A percentile compares a stretch with the other conserved stretches of the same genome.
Conservation (phyloP, 2,797 vertebrate species). For the Spondyliosoma cantharus region DNA sequence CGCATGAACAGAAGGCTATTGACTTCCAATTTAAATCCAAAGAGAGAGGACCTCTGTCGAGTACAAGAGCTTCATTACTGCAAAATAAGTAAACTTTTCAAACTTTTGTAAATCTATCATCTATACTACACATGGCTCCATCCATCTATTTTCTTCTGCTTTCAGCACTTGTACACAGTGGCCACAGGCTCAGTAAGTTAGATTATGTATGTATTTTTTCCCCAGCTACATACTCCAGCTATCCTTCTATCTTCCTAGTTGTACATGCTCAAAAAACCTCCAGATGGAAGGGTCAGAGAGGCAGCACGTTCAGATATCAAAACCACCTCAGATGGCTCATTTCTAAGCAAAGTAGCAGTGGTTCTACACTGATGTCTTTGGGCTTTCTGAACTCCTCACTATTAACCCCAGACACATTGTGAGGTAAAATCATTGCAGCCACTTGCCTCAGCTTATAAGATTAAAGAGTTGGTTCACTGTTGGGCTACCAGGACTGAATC, state of each 20-base stretch:
- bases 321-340: neutral
- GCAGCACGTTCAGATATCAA: neutral
- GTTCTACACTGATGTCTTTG: neutral
- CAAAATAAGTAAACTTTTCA: neutral
- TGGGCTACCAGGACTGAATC: neutral
- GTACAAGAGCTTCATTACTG: neutral
- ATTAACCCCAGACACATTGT: neutral
- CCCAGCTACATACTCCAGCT: neutral
- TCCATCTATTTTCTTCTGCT: neutral
- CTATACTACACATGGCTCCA: no score
- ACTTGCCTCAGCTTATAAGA: neutral
- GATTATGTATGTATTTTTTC: neutral
- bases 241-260: neutral
- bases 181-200: neutral
- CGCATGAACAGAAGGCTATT: neutral
- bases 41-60: neutral
- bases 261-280: neutral
- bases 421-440: neutral
- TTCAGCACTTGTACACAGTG: no score
- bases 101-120: neutral
- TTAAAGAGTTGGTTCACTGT: neutral
- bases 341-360: neutral
- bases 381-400: neutral
- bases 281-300: neutral
- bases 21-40: conserved; percentile 16